Evolutionary conservation across 23 tunicate species (phyloP).

Genomic region (Trididemnum miniatum): DNA sequence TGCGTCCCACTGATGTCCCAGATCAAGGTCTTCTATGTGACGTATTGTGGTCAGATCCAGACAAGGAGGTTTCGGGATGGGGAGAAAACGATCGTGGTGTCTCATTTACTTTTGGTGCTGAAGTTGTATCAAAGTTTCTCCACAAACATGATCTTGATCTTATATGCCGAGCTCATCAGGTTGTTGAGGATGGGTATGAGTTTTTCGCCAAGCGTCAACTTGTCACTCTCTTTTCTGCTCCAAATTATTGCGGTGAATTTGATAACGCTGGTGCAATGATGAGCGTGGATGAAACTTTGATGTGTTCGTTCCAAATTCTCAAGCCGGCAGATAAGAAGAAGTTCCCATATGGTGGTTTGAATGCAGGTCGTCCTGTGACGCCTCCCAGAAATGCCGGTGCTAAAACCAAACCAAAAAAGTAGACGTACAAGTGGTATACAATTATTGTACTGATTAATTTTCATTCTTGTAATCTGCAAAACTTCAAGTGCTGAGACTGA

Average conservation of each 20-base stretch:
- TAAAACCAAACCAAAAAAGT: constrained; percentile 21
- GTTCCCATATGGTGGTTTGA: constrained; percentile 87
- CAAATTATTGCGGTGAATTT: constrained; percentile 99
- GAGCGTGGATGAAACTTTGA: constrained; percentile 97
- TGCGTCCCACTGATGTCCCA: constrained; percentile 99
- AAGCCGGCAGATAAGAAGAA: constrained; percentile 99
- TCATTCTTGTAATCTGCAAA: background rate
- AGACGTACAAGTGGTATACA: background rate
- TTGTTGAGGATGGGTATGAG: constrained; percentile 56
- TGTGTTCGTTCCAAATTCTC: constrained; percentile 98
- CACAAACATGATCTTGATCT: constrained; percentile 98
- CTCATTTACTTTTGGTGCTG: constrained; percentile 98
- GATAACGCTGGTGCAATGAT: constrained; percentile 99
- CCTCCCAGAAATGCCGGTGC: constrained; percentile 83
- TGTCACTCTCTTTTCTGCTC: constrained; percentile 95
- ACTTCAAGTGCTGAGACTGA: background rate
- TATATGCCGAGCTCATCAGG: constrained; percentile 99
- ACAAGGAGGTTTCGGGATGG: constrained; percentile 99
- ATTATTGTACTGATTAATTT: background rate
- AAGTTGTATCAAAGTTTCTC: constrained; percentile 97
- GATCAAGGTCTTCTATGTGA: constrained; percentile 99
- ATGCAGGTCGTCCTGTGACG: constrained; percentile 90
- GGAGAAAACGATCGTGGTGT: constrained; percentile 99
- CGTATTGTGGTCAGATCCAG: constrained; percentile 99
- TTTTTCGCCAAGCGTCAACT: constrained; percentile 98